Conservation (phyloP, 1,140 invertebrate species). For the Brachystomella parvula region DNA sequence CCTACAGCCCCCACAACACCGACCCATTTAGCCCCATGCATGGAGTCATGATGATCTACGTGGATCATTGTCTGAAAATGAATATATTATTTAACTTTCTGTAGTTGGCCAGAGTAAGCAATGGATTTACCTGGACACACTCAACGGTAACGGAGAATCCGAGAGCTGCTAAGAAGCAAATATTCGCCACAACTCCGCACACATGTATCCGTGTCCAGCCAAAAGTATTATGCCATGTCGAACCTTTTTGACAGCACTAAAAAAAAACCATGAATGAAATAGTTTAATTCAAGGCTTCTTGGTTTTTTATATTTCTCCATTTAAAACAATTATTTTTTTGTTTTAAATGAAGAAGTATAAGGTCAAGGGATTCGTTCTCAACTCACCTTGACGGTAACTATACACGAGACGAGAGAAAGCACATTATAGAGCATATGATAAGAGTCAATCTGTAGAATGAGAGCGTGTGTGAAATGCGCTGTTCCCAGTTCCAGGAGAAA, state of each 20-base stretch:
- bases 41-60: conserved; percentile 53
- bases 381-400: conserved; percentile 64
- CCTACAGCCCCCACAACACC: conserved; percentile 57
- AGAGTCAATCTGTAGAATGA: conserved; percentile 71
- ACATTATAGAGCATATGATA: conserved; percentile 73
- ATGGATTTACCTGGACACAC: conserved; percentile 54
- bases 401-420: conserved; percentile 60
- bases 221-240: conserved; percentile 71
- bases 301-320: not conserved
- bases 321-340: not conserved
- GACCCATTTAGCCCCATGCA: conserved; percentile 53
- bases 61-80: conserved; percentile 37
- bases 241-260: conserved; percentile 17
- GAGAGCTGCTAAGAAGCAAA: conserved; percentile 74
- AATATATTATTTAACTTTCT: not conserved
- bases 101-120: conserved; percentile 7
- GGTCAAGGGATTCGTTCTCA: too few relatives aligned
- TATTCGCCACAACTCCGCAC: conserved; percentile 65
- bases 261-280: too few relatives aligned
- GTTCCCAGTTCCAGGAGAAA: conserved; percentile 64
- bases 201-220: conserved; percentile 85
- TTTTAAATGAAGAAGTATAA: too few relatives aligned
- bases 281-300: not conserved
- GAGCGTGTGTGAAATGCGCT: conserved; percentile 69
- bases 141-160: conserved; percentile 74